A percentile compares a stretch with the other conserved stretches of the same genome.
These are phyloP conservation scores for Ethmia dodecea DNA, from an alignment of 2,888 invertebrate genomes.

Conservation along the genomic window DNA sequence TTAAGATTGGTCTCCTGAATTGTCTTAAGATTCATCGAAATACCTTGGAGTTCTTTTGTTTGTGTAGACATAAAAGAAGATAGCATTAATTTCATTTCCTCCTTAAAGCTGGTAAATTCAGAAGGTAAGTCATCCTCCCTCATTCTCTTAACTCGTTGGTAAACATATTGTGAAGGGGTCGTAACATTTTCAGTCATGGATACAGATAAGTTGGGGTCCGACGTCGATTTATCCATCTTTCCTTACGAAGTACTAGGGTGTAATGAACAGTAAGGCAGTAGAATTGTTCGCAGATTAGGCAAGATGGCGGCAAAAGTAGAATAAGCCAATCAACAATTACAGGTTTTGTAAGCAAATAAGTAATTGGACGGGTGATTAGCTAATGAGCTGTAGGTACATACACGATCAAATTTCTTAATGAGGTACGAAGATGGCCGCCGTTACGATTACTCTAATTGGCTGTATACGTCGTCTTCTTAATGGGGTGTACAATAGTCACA, in stretches of 20 bases:
- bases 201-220: background rate
- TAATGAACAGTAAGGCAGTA: background rate
- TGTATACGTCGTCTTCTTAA: background rate
- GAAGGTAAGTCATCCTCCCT: background rate
- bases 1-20: conserved; percentile 5
- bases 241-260: background rate
- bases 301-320: background rate
- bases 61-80: background rate
- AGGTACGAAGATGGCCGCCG: too few relatives aligned
- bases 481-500: too few relatives aligned
- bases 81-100: background rate
- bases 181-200: background rate
- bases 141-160: background rate
- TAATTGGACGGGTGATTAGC: background rate
- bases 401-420: background rate
- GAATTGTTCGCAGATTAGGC: background rate
- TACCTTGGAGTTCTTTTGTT: background rate
- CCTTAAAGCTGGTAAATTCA: background rate
- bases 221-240: background rate
- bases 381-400: background rate
- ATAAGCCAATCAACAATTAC: background rate
- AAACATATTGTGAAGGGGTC: background rate
- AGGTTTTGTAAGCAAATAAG: background rate
- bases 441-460: background rate
- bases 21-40: background rate